Evolutionary conservation across 2,797 vertebrate genomes (phyloP).

Genomic region (Thamnophis elegans): DNA sequence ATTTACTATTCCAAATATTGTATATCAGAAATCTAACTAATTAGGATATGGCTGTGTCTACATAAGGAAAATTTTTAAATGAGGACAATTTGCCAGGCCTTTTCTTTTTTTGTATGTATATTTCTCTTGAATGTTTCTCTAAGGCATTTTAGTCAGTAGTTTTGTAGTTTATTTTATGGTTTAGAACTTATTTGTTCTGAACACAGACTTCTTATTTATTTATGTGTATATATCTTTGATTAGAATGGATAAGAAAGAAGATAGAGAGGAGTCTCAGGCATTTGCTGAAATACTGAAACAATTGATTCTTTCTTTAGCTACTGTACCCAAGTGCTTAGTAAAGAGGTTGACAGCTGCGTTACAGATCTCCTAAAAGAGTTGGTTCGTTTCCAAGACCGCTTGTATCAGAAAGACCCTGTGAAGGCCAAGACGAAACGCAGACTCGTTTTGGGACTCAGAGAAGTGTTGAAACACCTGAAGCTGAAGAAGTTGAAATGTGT

Average conservation of each 20-base stretch:
- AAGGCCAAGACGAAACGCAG: slow-evolving; percentile 95
- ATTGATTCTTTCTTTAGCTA: slow-evolving; percentile 77
- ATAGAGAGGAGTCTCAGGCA: background rate
- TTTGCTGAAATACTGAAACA: slow-evolving; percentile 22
- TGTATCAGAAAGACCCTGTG: slow-evolving; percentile 96
- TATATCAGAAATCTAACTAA: background rate
- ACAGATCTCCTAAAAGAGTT: slow-evolving; percentile 88
- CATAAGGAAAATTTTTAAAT: background rate
- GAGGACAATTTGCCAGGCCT: background rate
- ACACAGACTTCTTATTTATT: background rate
- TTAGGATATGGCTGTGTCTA: background rate
- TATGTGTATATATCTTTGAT: background rate
- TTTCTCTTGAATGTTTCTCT: background rate
- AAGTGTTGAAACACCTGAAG: slow-evolving; percentile 94
- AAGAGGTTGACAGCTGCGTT: slow-evolving; percentile 93
- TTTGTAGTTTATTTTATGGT: background rate
- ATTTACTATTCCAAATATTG: background rate
- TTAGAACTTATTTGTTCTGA: background rate
- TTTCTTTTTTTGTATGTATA: background rate
- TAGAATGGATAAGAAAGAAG: background rate
- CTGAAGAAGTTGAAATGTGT: slow-evolving; percentile 93
- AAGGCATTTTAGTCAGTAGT: background rate
- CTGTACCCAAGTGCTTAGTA: slow-evolving; percentile 95
- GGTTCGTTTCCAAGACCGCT: slow-evolving; percentile 95
- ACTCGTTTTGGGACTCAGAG: slow-evolving; percentile 93